A percentile compares a stretch with the other conserved stretches of the same genome.
Conservation (phyloP, 1,140 invertebrate genomes). For the Notospermus geniculatus region DNA sequence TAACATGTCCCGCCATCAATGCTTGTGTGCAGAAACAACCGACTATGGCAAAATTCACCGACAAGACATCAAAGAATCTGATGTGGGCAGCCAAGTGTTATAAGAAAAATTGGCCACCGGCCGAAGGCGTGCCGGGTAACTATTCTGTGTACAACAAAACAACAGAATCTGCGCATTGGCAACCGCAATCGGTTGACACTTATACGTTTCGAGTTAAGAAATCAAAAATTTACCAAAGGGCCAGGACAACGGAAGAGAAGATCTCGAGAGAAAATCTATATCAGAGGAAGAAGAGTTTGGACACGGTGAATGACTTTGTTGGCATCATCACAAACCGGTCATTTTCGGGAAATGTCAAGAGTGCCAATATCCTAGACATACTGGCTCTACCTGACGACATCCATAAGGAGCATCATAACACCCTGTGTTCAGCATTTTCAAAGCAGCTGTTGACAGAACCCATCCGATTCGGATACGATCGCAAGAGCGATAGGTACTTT, state of each 20-base stretch:
- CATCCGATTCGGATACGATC: constrained; percentile 6
- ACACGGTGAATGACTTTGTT: constrained; percentile 4
- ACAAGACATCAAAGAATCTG: neutral
- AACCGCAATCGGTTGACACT: neutral
- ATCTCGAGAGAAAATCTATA: constrained; percentile 6
- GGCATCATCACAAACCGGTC: constrained; percentile 2
- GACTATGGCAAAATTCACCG: constrained; percentile 7
- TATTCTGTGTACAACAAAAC: constrained; percentile 5
- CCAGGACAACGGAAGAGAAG: constrained; percentile 5
- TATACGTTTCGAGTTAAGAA: constrained; percentile 5
- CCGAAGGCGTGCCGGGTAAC: neutral
- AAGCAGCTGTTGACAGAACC: constrained; percentile 10
- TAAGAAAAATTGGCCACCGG: constrained; percentile 10
- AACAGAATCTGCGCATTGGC: too few relatives aligned
- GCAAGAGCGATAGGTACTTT: constrained; percentile 8
- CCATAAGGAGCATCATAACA: constrained; percentile 7
- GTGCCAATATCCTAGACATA: constrained; percentile 4
- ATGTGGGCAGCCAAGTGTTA: constrained; percentile 6
- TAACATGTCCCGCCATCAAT: constrained; percentile 3
- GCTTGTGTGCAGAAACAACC: neutral
- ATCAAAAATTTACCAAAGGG: constrained; percentile 11
- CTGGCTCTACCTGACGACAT: neutral
- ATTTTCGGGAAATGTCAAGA: constrained; percentile 7
- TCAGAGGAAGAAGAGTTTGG: constrained; percentile 7
- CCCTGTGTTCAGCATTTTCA: constrained; percentile 8